A percentile compares a stretch with the other conserved stretches of the same genome.
Evolutionary conservation across 2,888 invertebrate genomes (phyloP).

Genomic region (Ichneumoninae sp.): DNA sequence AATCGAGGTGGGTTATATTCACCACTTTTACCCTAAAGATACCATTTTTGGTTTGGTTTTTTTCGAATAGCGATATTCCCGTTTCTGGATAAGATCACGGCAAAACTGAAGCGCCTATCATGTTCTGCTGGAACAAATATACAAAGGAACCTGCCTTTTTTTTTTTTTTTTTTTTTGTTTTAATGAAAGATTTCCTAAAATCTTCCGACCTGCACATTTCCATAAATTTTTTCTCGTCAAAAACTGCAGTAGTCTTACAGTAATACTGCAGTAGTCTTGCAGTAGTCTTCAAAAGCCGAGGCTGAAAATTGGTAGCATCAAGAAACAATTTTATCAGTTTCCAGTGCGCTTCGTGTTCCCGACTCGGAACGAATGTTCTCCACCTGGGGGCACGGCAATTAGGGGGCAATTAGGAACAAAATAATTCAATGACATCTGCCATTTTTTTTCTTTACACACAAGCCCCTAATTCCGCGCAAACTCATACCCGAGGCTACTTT

Average conservation of each 20-base stretch:
- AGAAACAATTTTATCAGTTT: not conserved
- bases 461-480: constrained; percentile 25
- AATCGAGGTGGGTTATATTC: too few species aligned
- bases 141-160: too few species aligned
- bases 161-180: not conserved
- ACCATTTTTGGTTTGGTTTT: too few species aligned
- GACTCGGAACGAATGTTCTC: not conserved
- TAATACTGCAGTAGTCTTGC: too few species aligned
- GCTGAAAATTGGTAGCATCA: not conserved
- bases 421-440: constrained; percentile 37
- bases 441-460: not conserved
- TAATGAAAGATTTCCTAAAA: not conserved
- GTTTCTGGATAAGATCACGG: too few species aligned
- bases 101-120: too few species aligned
- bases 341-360: not conserved
- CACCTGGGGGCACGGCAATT: not conserved
- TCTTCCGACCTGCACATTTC: not conserved
- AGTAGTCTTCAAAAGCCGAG: too few species aligned
- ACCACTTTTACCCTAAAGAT: too few species aligned
- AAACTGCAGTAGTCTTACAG: too few species aligned
- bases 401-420: constrained; percentile 10
- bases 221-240: too few species aligned
- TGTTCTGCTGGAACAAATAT: too few species aligned
- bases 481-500: constrained; percentile 42
- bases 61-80: too few species aligned